phyloP scores from a whole-genome alignment of 30 jellyfish, hydroid and myxozoan species.

The Chironex yamaguchii region DNA sequence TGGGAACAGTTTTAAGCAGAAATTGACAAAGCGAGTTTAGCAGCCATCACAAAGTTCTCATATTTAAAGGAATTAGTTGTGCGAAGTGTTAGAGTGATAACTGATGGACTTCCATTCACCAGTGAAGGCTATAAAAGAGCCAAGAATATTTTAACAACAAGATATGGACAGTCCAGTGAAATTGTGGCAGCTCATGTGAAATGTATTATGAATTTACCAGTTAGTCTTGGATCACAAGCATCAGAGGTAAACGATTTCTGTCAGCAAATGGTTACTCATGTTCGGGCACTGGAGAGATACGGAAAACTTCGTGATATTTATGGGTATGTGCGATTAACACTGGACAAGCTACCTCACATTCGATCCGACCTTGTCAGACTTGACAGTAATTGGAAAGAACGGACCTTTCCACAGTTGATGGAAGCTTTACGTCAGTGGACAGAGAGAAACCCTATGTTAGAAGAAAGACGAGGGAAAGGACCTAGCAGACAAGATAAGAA shows the following conservation, averaged over 20 bases:
- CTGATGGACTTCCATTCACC: constrained; percentile 38
- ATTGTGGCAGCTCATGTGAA: constrained; percentile 62
- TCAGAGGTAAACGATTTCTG: constrained; percentile 58
- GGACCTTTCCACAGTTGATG: constrained; percentile 69
- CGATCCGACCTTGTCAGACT: constrained; percentile 73
- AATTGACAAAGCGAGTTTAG: constrained; percentile 43
- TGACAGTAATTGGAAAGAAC: constrained; percentile 75
- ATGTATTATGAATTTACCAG: constrained; percentile 56
- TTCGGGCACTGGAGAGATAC: constrained; percentile 80
- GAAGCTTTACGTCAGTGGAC: constrained; percentile 73
- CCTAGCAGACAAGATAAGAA: too few relatives aligned
- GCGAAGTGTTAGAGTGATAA: constrained; percentile 39
- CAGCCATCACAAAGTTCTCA: constrained; percentile 60
- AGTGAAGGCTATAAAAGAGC: constrained; percentile 82
- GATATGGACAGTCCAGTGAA: constrained; percentile 75
- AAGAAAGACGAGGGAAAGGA: constrained; percentile 41
- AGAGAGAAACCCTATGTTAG: constrained; percentile 69
- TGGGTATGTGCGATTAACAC: constrained; percentile 61
- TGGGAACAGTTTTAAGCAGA: constrained; percentile 74
- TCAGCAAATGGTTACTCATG: constrained; percentile 49
- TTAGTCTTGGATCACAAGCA: constrained; percentile 41
- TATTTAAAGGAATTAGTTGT: constrained; percentile 52
- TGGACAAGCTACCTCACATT: constrained; percentile 71
- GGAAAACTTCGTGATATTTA: constrained; percentile 65
- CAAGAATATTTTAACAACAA: constrained; percentile 49